phyloP scores from a whole-genome alignment of 2,113 vertebrate genomes.

The Gyps fulvus region DNA sequence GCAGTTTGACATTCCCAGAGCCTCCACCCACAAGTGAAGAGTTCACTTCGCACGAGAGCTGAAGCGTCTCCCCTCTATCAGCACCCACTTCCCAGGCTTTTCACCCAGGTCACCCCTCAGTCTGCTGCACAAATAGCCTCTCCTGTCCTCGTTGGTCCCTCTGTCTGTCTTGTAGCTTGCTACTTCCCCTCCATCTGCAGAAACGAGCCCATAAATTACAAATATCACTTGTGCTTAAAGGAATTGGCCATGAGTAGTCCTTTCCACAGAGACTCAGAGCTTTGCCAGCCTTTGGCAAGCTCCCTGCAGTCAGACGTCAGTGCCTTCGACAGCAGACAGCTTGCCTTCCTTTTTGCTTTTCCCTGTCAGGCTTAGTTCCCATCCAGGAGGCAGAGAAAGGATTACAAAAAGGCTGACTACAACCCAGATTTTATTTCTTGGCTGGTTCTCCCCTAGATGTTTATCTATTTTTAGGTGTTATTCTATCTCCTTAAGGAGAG shows the following conservation, averaged over 20 bases:
- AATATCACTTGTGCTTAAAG: not conserved
- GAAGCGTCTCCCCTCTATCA: not conserved
- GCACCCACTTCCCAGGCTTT: not conserved
- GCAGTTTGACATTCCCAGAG: not conserved
- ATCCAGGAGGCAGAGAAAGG: not conserved
- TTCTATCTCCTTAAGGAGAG: not conserved
- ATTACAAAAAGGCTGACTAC: not conserved
- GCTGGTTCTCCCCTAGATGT: not conserved
- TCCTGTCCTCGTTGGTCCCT: not conserved
- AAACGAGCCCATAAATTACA: not conserved
- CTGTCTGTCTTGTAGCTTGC: not conserved
- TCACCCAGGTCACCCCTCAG: not conserved
- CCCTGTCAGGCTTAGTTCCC: not conserved
- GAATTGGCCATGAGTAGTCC: rapidly evolving
- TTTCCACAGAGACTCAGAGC: not conserved
- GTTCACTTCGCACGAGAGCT: not conserved
- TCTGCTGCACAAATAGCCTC: not conserved
- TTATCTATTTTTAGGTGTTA: not conserved
- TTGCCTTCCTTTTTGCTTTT: not conserved
- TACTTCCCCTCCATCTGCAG: not conserved
- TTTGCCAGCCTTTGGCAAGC: not conserved
- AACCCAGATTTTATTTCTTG: not conserved
- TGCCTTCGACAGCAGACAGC: rapidly evolving
- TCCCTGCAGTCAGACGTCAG: rapidly evolving
- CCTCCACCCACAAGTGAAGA: too few relatives aligned